Evolutionary conservation across 1,140 invertebrate species (phyloP).

Genomic region (Listronotus oregonensis): DNA sequence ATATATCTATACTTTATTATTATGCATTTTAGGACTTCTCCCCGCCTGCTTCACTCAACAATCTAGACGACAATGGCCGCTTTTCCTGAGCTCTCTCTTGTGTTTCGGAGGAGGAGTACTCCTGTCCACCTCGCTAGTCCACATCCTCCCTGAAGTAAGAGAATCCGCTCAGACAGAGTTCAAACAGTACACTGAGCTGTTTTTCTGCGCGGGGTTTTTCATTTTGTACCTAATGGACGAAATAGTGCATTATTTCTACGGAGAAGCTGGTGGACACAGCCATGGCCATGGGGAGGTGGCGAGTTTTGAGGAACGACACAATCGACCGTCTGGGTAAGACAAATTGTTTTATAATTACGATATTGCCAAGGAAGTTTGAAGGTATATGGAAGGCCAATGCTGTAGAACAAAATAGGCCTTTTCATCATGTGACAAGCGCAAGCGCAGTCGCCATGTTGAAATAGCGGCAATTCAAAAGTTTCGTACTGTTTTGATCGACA

Average conservation of each 20-base stretch:
- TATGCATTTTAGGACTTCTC: slow-evolving; percentile 64
- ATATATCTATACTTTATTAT: background rate
- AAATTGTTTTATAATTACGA: background rate
- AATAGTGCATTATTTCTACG: slow-evolving; percentile 68
- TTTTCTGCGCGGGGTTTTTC: slow-evolving; percentile 78
- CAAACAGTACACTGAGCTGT: slow-evolving; percentile 66
- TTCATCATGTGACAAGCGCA: too few relatives aligned
- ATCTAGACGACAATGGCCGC: slow-evolving; percentile 61
- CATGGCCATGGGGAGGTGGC: slow-evolving; percentile 5
- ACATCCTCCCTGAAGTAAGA: slow-evolving; percentile 80
- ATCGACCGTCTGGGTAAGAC: slow-evolving; percentile 8
- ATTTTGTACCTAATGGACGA: slow-evolving; percentile 81
- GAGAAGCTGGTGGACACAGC: slow-evolving; percentile 47
- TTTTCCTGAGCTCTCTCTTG: slow-evolving; percentile 68
- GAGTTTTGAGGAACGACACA: background rate
- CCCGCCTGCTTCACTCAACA: slow-evolving; percentile 65
- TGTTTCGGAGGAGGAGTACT: slow-evolving; percentile 87
- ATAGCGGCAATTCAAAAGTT: too few relatives aligned
- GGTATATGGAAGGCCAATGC: too few relatives aligned
- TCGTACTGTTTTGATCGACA: too few relatives aligned
- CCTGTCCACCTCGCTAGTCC: slow-evolving; percentile 78
- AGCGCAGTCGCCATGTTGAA: too few relatives aligned
- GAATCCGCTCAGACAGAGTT: slow-evolving; percentile 35
- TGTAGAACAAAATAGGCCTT: too few relatives aligned
- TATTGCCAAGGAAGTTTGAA: too few relatives aligned